Evolutionary conservation across 1,140 invertebrate genomes (phyloP), one percentile per base, ranked within the genome.

Genomic region (Wasmannia auropunctata): DNA sequence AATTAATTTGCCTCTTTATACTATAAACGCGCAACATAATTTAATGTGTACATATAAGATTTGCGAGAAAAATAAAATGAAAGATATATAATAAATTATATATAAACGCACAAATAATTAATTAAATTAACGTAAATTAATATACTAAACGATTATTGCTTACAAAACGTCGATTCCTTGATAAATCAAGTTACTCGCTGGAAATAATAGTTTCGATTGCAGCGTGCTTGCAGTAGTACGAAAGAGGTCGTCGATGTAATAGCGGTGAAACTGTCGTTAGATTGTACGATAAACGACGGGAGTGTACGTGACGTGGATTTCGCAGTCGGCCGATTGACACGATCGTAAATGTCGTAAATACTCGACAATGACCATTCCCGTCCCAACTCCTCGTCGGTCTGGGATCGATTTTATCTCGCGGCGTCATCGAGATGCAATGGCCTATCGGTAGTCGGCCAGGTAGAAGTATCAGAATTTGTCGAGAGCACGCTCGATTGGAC

Each of bases 391-490:
- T 58, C 56, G 62, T 14, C 49, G 49, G n/a, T 62, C 65, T 62
- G 60, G 19, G 14, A 37, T 51, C 74, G 58, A 74, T 72, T 60
- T 87, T 88, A 88, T 90, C 87, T 85, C 51, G 54, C 43, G 77
- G 56, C 76, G 81, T 62, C 63, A 76, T 85, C 76, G 46, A 51
- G 49, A 62, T 34, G 67, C 46, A 80, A 69, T 43, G 62, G 58
- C 11, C 62, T 74, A 63, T n/a, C 70, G 65, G 51, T 75, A 79
- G 81, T 80, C 74, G 56, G 22, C 25, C 43, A 80, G 46, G 74
- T 77, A 81, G 49, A 63, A 65, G 69, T 85, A 90, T 86, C 75
- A 88, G 70, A 90, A 85, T 89, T 90, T 85, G 79, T 88, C 75
- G 81, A 85, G 70, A 85, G 70, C 69, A 85, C 62, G 65, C 28